Conservation (phyloP, 2,888 invertebrate species). For the Drosophila demipolita region DNA sequence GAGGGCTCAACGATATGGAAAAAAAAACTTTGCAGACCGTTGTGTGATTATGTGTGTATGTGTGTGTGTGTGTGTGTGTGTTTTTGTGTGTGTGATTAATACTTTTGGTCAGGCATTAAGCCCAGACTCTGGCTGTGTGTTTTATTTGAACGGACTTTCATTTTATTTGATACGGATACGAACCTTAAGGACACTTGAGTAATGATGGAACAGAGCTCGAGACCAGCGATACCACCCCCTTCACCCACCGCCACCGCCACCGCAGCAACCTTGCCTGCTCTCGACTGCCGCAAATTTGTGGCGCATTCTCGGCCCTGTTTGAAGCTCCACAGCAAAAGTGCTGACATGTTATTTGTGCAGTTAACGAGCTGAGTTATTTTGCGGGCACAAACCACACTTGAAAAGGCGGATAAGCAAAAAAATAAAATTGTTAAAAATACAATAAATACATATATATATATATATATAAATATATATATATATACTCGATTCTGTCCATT, state of each 20-base stretch:
- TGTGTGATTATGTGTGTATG: conserved; percentile 10
- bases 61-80: conserved; percentile 23
- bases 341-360: conserved; percentile 81
- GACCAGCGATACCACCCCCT: neutral
- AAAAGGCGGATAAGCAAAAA: conserved; percentile 45
- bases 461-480: conserved; percentile 4
- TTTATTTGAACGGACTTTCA: conserved; percentile 71
- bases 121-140: conserved; percentile 56
- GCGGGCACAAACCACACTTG: conserved; percentile 74
- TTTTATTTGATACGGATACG: conserved; percentile 62
- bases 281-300: conserved; percentile 61
- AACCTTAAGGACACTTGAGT: conserved; percentile 78
- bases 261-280: neutral
- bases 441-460: neutral
- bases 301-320: conserved; percentile 63
- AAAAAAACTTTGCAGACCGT: conserved; percentile 72
- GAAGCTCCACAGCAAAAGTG: conserved; percentile 68
- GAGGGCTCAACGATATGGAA: conserved; percentile 62
- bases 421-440: conserved; percentile 23
- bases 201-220: conserved; percentile 75
- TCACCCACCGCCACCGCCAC: neutral
- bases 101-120: conserved; percentile 77
- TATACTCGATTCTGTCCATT: conserved; percentile 36
- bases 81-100: conserved; percentile 71
- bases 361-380: conserved; percentile 80